Conservation (phyloP, 1,140 invertebrate species). For the Trypoxylus dichotomus region DNA sequence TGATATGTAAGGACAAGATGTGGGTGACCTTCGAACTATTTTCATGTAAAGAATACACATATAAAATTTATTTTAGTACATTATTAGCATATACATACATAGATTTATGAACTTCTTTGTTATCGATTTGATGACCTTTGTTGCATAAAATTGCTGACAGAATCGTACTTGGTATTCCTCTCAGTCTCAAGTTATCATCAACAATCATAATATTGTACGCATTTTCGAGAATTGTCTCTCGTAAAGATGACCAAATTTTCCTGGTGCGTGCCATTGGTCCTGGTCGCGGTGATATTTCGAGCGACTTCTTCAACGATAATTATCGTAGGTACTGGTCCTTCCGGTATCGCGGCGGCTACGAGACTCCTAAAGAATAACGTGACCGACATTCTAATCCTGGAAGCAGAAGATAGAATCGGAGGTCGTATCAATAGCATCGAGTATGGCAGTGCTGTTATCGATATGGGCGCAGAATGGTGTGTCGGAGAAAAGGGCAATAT, state of each 20-base stretch:
- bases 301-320: slow-evolving; percentile 45
- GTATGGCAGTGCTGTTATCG: slow-evolving; percentile 65
- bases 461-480: slow-evolving; percentile 84
- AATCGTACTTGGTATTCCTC: no score
- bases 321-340: slow-evolving; percentile 60
- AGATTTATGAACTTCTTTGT: no score
- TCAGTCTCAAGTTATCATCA: no score
- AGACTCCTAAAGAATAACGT: slow-evolving; percentile 58
- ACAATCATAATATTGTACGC: no score
- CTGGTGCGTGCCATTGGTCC: background rate
- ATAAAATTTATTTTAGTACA: no score
- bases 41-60: no score
- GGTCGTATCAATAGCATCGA: slow-evolving; percentile 64
- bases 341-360: slow-evolving; percentile 62
- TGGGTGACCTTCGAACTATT: no score
- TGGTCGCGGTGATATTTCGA: background rate
- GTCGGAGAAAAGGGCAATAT: slow-evolving; percentile 77
- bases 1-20: background rate
- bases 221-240: no score
- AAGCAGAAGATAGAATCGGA: slow-evolving; percentile 72
- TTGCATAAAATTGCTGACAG: no score
- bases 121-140: no score
- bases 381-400: slow-evolving; percentile 61
- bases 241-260: no score
- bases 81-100: no score